A percentile compares a stretch with the other conserved stretches of the same genome.
phyloP scores from a whole-genome alignment of 2,113 vertebrate species.

The Pedionomus torquatus region DNA sequence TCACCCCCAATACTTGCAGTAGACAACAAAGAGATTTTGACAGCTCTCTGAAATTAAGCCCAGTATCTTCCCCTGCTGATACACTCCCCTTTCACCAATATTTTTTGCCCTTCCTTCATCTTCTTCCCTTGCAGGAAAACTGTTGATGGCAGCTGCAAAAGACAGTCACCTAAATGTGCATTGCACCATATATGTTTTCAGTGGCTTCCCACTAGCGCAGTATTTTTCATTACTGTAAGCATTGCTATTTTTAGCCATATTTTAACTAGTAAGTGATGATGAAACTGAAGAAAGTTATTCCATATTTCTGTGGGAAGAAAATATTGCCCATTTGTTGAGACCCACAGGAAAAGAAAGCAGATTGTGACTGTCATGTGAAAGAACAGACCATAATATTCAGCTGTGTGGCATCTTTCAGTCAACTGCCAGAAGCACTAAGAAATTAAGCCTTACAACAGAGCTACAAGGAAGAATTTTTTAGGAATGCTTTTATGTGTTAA shows the following conservation, averaged over 20 bases:
- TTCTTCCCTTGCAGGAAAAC: neutral
- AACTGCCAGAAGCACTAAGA: neutral
- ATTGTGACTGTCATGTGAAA: neutral
- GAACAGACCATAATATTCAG: neutral
- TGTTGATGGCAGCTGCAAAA: neutral
- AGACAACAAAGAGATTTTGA: neutral
- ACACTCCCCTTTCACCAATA: neutral
- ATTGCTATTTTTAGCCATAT: constrained; percentile 70
- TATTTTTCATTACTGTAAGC: constrained; percentile 64
- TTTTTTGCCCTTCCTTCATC: neutral
- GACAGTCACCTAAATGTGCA: constrained; percentile 3
- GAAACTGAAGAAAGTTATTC: constrained; percentile 51
- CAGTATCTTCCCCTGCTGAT: neutral
- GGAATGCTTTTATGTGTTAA: neutral
- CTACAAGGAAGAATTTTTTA: neutral
- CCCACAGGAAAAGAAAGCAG: neutral
- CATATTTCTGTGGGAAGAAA: constrained; percentile 11
- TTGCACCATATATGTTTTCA: neutral
- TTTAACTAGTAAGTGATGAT: constrained; percentile 55
- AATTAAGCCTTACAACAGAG: neutral
- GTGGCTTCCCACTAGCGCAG: constrained; percentile 37
- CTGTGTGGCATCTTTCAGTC: neutral
- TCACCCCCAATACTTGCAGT: neutral
- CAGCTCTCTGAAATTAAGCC: neutral
- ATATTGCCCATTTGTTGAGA: constrained; percentile 5